Base-by-base conservation (phyloP, 2,888 invertebrate species). In the Dasysyrphus albostriatus region DNA sequence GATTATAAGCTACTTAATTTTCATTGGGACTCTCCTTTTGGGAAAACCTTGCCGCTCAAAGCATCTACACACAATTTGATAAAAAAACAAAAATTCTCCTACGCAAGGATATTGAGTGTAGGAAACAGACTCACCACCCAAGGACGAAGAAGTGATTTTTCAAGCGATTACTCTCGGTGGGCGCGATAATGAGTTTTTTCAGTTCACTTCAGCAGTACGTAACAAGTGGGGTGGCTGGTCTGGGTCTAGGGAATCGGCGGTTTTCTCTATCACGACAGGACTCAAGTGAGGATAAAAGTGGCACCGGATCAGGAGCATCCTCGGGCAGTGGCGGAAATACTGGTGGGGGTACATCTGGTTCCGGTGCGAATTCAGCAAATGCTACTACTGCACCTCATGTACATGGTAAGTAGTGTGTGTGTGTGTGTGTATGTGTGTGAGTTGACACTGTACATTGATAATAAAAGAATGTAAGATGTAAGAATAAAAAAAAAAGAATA, bases 191-290 rank as follows among this genome's bases (percentile, higher is more conserved):
- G 97, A 97, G 97, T 94, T 97, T 97, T 94, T 95, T 97, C 92
- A 95, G 96, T 92, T 96, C 97, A 51, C 93, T 97, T 90, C 96
- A 97, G 90, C 97, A 97, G 93, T 96, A 96, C 92, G 97, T 97
- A 92, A 96, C 96, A 90, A 97, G 96, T 93, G 96, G 97, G 91
- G 97, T 97, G 89, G 96, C 97, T 63, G 96, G 96, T 90, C 93
- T 97, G 89, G 96, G 95, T 88, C 93, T 97, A 83, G 96, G 96
- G 89, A 96, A 97, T 77, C 95, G 96, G 88, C 94, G 96, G 88
- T 96, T 94, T 91, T 95, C 96, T 16, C 94, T 96, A 82, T 94
- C 95, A 32, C 94, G 96, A 2, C 96, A 95, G 91, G 95, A 95
- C 88, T 95, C 95, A 49, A 93, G 93, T 32, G 95, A 94, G 83